Percentiles rank a stretch among this genome's conserved stretches.
phyloP scores from a whole-genome alignment of 1,140 invertebrate genomes.

The Coelopa frigida region DNA sequence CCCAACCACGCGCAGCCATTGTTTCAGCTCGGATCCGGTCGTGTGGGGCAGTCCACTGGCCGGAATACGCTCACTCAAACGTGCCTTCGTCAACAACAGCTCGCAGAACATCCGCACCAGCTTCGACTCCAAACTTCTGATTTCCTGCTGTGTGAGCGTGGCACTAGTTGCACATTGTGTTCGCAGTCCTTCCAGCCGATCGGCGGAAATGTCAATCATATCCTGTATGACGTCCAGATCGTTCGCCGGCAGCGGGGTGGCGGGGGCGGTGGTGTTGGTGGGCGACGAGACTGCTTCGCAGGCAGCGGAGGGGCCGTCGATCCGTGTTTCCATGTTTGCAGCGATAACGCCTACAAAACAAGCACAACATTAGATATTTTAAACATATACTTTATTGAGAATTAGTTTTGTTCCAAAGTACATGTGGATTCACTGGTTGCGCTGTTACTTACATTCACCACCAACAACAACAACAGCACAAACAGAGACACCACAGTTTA shows the following conservation, averaged over 20 bases:
- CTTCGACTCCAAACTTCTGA: slow-evolving; percentile 88
- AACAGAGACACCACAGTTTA: too few relatives aligned
- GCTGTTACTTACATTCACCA: too few relatives aligned
- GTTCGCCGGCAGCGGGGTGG: slow-evolving; percentile 19
- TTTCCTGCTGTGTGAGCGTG: slow-evolving; percentile 91
- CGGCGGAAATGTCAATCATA: slow-evolving; percentile 91
- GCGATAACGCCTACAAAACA: too few relatives aligned
- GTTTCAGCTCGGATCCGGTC: slow-evolving; percentile 63
- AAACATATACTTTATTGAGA: too few relatives aligned
- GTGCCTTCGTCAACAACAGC: slow-evolving; percentile 78
- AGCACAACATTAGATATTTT: too few relatives aligned
- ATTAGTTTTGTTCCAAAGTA: too few relatives aligned
- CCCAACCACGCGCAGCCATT: slow-evolving; percentile 83
- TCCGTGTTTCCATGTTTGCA: too few relatives aligned
- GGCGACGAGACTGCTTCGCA: neutral
- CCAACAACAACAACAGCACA: too few relatives aligned
- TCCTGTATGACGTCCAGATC: slow-evolving; percentile 64
- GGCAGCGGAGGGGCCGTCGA: too few relatives aligned
- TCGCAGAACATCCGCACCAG: slow-evolving; percentile 87
- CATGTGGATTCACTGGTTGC: too few relatives aligned
- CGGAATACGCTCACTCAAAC: slow-evolving; percentile 54
- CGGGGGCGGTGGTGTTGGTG: slow-evolving; percentile 9
- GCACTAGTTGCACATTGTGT: slow-evolving; percentile 87
- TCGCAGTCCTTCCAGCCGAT: slow-evolving; percentile 82
- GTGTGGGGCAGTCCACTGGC: slow-evolving; percentile 47